Evolutionary conservation across 2,797 vertebrate species (phyloP), one percentile per base, ranked within the genome.

Genomic region (Cephalopachus bancanus): DNA sequence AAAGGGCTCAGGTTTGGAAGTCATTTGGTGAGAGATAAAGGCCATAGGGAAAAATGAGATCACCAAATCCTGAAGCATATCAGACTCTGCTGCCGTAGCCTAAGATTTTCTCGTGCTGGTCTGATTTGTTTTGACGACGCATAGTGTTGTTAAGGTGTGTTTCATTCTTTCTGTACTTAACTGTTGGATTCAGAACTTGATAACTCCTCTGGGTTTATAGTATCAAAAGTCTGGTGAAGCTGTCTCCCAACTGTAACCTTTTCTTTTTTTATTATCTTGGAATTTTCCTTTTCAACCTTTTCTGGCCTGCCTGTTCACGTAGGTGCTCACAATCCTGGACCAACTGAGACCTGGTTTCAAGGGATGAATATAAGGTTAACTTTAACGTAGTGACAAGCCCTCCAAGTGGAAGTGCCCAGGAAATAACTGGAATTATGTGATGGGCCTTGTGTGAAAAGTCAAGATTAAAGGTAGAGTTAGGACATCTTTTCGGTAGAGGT

Each of bases 361-460:
- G 49, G 44, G 44, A 3, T 76, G 19, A 78, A 78, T 89, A 81
- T 97, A 89, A 94, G 67, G 20, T 87, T 95, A 78, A 79, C 49
- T 87, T 80, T 28, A 67, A 26, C 83, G 3, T 55, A 78, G 17
- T 37, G 14, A 37, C 37, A 83, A 94, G 72, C 24, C 33, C 15
- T 67, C n/a, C 51, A 65, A 75, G 30, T 90, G 51, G 92, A 91
- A 85, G 67, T 92, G 37, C 26, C 26, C 64, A 89, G 60, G 72
- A 93, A 53, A 55, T 87, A 24, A 49, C 90, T 49, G 71, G 76
- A 67, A 5, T 76, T 53, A 30, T 17, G 44, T 49, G 67, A 49
- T 26, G 64, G 80, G 60, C 17, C 74, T 78, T 84, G 2, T 60
- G 37, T 69, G 20, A 71, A 69, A 90, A 93, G 28, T 79, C 81